These are phyloP conservation scores for Pampus argenteus DNA, from an alignment of 2,797 vertebrate genomes.

Conservation along the genomic window DNA sequence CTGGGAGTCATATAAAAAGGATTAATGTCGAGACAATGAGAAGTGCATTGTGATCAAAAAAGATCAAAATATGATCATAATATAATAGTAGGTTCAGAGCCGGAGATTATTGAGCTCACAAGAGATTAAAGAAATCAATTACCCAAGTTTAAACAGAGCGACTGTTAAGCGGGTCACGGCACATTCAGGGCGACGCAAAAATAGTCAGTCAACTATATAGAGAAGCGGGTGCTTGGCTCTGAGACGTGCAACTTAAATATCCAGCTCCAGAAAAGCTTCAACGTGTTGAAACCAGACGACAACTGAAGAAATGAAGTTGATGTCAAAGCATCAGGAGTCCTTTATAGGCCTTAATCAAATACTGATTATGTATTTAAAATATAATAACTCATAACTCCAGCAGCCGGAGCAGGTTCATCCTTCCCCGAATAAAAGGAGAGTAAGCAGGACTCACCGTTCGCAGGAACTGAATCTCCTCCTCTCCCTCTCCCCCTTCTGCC, in stretches of 20 bases:
- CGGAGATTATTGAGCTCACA: constrained; percentile 17
- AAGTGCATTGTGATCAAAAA: constrained; percentile 14
- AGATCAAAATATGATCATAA: constrained; percentile 3
- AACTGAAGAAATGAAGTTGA: constrained; percentile 17
- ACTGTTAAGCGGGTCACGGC: constrained; percentile 73
- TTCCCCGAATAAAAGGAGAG: constrained; percentile 42
- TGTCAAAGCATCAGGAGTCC: constrained; percentile 6
- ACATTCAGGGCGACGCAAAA: constrained; percentile 71
- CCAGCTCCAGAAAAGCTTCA: constrained; percentile 13
- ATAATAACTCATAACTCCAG: no score
- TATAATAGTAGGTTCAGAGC: constrained; percentile 16
- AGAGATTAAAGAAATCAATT: constrained; percentile 60
- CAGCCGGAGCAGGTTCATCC: constrained; percentile 37
- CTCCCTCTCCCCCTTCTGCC: constrained; percentile 93
- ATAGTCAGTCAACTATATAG: constrained; percentile 77
- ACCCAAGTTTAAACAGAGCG: constrained; percentile 59
- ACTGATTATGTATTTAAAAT: no score
- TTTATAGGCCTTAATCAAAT: constrained; percentile 24
- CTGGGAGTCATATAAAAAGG: constrained; percentile 49
- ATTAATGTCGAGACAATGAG: constrained; percentile 21
- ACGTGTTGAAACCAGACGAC: neutral
- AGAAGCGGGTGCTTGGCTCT: constrained; percentile 57
- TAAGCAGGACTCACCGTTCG: constrained; percentile 89
- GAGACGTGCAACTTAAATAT: constrained; percentile 55
- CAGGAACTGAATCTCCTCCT: constrained; percentile 95